Percentiles rank a stretch among this genome's conserved stretches.
Conservation (phyloP, 64 coral and sea anemone genomes). For the Montipora cactus region DNA sequence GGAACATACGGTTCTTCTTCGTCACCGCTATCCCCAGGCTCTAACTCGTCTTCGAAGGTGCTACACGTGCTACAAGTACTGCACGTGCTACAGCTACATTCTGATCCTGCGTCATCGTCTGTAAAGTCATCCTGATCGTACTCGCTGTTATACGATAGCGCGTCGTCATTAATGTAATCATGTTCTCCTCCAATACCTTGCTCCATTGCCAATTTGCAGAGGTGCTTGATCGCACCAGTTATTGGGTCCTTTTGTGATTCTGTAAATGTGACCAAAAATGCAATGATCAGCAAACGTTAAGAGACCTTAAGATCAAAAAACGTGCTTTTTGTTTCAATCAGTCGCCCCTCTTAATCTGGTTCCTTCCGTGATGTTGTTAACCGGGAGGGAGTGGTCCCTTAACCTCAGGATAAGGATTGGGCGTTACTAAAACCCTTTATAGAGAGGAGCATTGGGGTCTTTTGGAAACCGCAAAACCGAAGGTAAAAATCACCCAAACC, state of each 20-base stretch:
- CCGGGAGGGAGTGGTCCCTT: too few species aligned
- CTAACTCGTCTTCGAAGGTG: slow-evolving; percentile 14
- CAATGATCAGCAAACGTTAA: too few species aligned
- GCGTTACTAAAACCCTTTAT: too few species aligned
- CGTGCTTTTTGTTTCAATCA: too few species aligned
- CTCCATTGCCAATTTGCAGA: not conserved
- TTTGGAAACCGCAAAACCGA: not conserved
- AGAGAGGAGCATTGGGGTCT: too few species aligned
- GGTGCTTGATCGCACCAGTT: not conserved
- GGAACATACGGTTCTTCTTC: not conserved
- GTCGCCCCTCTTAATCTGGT: too few species aligned
- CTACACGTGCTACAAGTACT: slow-evolving; percentile 40
- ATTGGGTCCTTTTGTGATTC: not conserved
- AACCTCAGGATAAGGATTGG: too few species aligned
- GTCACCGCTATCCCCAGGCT: slow-evolving; percentile 29
- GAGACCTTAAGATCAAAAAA: too few species aligned
- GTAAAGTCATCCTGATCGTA: not conserved
- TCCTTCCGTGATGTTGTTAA: too few species aligned
- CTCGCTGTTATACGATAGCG: not conserved
- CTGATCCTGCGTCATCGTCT: slow-evolving; percentile 27
- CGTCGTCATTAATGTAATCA: not conserved
- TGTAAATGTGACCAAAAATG: not conserved
- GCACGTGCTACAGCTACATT: slow-evolving; percentile 64
- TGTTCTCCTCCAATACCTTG: not conserved
- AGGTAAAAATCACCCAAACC: too few species aligned